Percentiles rank a stretch among this genome's conserved stretches.
These are phyloP conservation scores for Griposia aprilina DNA, from an alignment of 2,888 invertebrate genomes.

Conservation along the genomic window DNA sequence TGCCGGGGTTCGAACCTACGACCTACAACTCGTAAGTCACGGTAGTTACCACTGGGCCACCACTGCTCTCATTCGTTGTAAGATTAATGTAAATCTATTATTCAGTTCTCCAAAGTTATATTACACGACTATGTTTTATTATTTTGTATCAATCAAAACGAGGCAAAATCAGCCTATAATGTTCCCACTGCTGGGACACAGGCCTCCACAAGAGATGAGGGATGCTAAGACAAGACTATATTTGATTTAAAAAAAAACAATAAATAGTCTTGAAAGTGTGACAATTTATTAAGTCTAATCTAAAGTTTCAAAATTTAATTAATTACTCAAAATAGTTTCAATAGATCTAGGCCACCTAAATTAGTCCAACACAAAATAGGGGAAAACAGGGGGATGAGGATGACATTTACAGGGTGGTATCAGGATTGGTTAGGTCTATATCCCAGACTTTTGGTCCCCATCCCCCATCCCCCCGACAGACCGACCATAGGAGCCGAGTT, in stretches of 20 bases:
- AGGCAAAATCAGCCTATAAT: not conserved
- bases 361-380: constrained; percentile 22
- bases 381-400: constrained; percentile 10
- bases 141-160: not conserved
- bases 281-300: not conserved
- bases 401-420: constrained; percentile 28
- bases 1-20: too few species aligned
- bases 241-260: not conserved
- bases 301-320: not conserved
- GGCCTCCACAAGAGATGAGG: too few species aligned
- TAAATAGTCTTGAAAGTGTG: not conserved
- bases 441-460: not conserved
- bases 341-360: constrained; percentile 25
- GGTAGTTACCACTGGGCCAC: too few species aligned
- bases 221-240: too few species aligned
- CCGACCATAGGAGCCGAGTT: constrained; percentile 19
- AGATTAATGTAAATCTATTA: too few species aligned
- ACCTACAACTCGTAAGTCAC: too few species aligned
- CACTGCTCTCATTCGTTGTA: too few species aligned
- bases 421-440: constrained; percentile 28
- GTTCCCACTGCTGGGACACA: too few species aligned
- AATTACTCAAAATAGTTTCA: constrained; percentile 5
- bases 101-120: not conserved
- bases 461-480: not conserved
- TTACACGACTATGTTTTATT: not conserved